Conservation (phyloP, 2,113 vertebrate genomes). For the Microtus ochrogaster region DNA sequence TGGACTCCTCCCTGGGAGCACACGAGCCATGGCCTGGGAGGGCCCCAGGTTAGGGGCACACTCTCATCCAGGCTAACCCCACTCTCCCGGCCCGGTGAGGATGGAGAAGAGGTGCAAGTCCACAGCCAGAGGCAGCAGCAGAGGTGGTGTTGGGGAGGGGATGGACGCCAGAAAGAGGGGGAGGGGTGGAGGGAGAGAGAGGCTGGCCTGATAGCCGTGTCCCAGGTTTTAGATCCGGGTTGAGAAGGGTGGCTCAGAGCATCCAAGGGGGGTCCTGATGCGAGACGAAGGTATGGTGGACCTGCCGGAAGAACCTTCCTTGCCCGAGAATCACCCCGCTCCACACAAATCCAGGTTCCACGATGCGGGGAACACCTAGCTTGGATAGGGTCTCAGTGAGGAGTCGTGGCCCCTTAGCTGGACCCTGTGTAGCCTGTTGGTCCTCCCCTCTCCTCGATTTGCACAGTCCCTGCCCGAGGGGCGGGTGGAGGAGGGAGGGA, state of each 20-base stretch:
- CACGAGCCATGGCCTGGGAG: constrained; percentile 63
- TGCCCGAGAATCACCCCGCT: constrained; percentile 26
- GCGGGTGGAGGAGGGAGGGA: constrained; percentile 71
- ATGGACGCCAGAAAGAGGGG: constrained; percentile 80
- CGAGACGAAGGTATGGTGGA: constrained; percentile 51
- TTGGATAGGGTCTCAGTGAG: constrained; percentile 1
- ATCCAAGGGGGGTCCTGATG: constrained; percentile 76
- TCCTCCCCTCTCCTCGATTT: constrained; percentile 80
- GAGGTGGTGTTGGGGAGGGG: constrained; percentile 79
- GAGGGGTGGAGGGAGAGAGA: constrained; percentile 75
- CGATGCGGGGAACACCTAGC: constrained; percentile 25
- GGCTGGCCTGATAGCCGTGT: constrained; percentile 81
- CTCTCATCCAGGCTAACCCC: constrained; percentile 72
- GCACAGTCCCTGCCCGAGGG: constrained; percentile 78
- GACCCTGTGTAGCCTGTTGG: constrained; percentile 37
- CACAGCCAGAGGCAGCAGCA: constrained; percentile 76
- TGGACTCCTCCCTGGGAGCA: constrained; percentile 73
- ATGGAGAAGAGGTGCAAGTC: constrained; percentile 74
- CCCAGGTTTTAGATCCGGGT: constrained; percentile 83
- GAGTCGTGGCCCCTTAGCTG: constrained; percentile 1
- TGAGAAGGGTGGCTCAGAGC: constrained; percentile 81
- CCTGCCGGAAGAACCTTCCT: constrained; percentile 56
- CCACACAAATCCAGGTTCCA: constrained; percentile 44
- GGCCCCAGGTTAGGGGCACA: constrained; percentile 60
- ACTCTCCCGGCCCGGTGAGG: constrained; percentile 60